phyloP scores from a whole-genome alignment of 2,888 invertebrate species.

The Seira ritae region DNA sequence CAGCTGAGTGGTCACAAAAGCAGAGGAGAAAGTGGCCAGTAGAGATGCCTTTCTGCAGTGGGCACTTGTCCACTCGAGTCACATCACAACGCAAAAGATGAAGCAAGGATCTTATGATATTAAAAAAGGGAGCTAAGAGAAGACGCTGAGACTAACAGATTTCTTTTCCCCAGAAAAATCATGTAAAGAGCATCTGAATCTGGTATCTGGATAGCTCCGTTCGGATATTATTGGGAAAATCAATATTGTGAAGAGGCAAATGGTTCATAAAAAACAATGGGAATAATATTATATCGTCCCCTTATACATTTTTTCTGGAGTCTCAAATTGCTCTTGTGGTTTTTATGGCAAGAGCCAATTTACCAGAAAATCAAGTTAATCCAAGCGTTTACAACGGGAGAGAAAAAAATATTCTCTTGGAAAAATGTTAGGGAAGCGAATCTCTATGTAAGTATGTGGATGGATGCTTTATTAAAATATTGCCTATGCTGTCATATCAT shows the following conservation, averaged over 20 bases:
- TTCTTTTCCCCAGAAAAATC: neutral
- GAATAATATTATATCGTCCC: slow-evolving; percentile 61
- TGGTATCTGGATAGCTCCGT: neutral
- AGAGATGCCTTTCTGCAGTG: slow-evolving; percentile 56
- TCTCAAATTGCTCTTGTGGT: slow-evolving; percentile 73
- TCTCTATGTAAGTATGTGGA: too few relatives aligned
- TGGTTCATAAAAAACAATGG: slow-evolving; percentile 73
- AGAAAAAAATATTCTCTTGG: slow-evolving; percentile 46
- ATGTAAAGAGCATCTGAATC: neutral
- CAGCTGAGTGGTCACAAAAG: slow-evolving; percentile 51
- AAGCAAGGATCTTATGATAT: slow-evolving; percentile 49
- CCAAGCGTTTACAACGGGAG: slow-evolving; percentile 72
- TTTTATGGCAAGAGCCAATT: slow-evolving; percentile 73
- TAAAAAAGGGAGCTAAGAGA: neutral
- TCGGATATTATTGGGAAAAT: slow-evolving; percentile 68
- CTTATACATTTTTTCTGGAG: slow-evolving; percentile 30
- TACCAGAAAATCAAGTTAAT: slow-evolving; percentile 74
- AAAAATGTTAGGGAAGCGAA: too few relatives aligned
- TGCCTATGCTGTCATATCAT: slow-evolving; percentile 49
- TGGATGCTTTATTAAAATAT: slow-evolving; percentile 63
- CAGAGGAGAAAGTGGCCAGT: too few relatives aligned
- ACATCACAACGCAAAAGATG: slow-evolving; percentile 44
- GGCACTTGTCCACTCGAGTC: slow-evolving; percentile 56
- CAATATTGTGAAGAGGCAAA: slow-evolving; percentile 71
- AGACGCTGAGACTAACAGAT: neutral